Evolutionary conservation across 2,888 invertebrate genomes (phyloP).

Genomic region (Blomia tropicalis): DNA sequence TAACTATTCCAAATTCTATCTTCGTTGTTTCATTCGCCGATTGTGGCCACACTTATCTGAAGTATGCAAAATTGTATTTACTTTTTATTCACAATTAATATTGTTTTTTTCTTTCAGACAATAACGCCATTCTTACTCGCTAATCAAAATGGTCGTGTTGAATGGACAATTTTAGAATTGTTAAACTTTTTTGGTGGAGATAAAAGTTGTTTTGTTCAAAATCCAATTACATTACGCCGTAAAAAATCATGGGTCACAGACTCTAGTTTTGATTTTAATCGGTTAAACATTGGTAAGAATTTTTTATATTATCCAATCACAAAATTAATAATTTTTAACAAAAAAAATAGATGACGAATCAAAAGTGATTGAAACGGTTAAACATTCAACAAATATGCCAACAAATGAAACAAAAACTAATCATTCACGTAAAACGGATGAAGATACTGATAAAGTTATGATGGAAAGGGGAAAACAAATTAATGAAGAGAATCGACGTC

Average conservation of each 20-base stretch:
- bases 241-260: conserved; percentile 14
- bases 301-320: too few relatives aligned
- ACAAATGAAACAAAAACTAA: background rate
- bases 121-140: conserved; percentile 14
- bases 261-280: too few relatives aligned
- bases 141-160: background rate
- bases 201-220: conserved; percentile 18
- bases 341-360: background rate
- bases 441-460: background rate
- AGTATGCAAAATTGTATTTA: conserved; percentile 6
- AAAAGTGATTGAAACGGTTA: background rate
- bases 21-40: conserved; percentile 18
- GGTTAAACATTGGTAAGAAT: too few relatives aligned
- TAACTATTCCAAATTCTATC: conserved; percentile 23
- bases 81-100: too few relatives aligned
- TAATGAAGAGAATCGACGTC: conserved; percentile 14
- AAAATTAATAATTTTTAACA: background rate
- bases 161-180: conserved; percentile 20
- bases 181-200: conserved; percentile 15
- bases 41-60: conserved; percentile 23
- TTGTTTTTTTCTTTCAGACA: conserved; percentile 11
- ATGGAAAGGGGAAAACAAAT: too few relatives aligned
- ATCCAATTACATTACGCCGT: conserved; percentile 17
- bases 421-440: background rate
- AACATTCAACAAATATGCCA: background rate